These are phyloP conservation scores for Aphodius granarius DNA, from an alignment of 2,888 invertebrate species.

Conservation along the genomic window DNA sequence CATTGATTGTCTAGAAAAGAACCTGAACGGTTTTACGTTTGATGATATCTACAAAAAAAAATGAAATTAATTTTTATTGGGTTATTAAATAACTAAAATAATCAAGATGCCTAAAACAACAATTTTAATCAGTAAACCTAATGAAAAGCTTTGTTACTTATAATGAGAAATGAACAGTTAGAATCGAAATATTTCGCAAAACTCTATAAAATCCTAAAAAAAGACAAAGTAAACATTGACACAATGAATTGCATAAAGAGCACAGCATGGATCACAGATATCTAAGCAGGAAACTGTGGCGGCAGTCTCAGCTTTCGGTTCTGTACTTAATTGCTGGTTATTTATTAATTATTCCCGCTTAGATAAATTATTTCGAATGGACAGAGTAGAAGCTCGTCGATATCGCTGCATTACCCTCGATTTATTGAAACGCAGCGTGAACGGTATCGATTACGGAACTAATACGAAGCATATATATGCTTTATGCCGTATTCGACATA, in stretches of 20 bases:
- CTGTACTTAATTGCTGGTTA: background rate
- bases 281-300: background rate
- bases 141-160: too few relatives aligned
- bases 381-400: background rate
- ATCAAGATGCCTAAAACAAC: too few relatives aligned
- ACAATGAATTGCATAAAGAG: background rate
- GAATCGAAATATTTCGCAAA: too few relatives aligned
- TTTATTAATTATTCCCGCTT: background rate
- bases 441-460: conserved; percentile 6
- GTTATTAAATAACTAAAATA: too few relatives aligned
- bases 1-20: too few relatives aligned
- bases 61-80: too few relatives aligned
- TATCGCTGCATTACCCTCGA: conserved; percentile 2
- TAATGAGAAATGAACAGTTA: too few relatives aligned
- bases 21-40: too few relatives aligned
- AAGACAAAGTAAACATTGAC: background rate
- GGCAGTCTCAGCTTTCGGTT: background rate
- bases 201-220: background rate
- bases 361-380: background rate
- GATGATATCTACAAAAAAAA: too few relatives aligned
- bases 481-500: background rate
- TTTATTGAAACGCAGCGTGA: conserved; percentile 11
- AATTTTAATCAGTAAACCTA: too few relatives aligned
- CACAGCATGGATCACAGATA: background rate
- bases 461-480: background rate